Evolutionary conservation across 2,888 invertebrate genomes (phyloP).

Genomic region (Mystacides longicornis): DNA sequence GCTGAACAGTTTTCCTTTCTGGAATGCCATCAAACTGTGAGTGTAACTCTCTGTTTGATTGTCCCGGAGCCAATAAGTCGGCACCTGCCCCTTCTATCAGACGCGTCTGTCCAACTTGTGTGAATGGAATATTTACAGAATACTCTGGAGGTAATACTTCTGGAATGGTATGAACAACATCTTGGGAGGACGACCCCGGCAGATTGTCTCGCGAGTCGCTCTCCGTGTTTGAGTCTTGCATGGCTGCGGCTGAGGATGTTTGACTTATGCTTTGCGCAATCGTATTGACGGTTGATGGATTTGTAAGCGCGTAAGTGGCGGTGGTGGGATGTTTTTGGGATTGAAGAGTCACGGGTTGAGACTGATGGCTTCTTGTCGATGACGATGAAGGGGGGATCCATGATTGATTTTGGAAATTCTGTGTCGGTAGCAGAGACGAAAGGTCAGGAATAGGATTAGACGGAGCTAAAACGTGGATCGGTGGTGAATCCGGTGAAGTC

Average conservation of each 20-base stretch:
- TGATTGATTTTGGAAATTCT: conserved; percentile 1
- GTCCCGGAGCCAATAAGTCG: neutral
- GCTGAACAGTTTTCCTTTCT: conserved; percentile 8
- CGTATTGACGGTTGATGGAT: neutral
- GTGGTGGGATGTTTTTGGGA: neutral
- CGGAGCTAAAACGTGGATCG: conserved; percentile 6
- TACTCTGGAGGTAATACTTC: conserved; percentile 4
- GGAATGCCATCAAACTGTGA: conserved; percentile 10
- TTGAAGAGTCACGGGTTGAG: neutral
- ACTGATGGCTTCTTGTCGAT: neutral
- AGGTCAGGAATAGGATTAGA: neutral
- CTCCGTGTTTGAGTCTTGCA: neutral
- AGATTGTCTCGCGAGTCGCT: neutral
- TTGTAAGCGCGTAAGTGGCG: neutral
- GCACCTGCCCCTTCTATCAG: neutral
- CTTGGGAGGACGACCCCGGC: neutral
- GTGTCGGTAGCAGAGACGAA: conserved; percentile 5
- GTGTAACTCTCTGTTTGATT: neutral
- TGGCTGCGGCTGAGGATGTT: neutral
- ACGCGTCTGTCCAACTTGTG: neutral
- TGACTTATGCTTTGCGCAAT: no score
- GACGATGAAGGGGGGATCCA: conserved; percentile 1
- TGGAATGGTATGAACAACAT: conserved; percentile 8
- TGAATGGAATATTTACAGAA: conserved; percentile 3
- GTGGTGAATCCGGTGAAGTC: conserved; percentile 1